Evolutionary conservation across 2,797 vertebrate genomes (phyloP), one percentile per base, ranked within the genome.

Genomic region (Pipistrellus pygmaeus): DNA sequence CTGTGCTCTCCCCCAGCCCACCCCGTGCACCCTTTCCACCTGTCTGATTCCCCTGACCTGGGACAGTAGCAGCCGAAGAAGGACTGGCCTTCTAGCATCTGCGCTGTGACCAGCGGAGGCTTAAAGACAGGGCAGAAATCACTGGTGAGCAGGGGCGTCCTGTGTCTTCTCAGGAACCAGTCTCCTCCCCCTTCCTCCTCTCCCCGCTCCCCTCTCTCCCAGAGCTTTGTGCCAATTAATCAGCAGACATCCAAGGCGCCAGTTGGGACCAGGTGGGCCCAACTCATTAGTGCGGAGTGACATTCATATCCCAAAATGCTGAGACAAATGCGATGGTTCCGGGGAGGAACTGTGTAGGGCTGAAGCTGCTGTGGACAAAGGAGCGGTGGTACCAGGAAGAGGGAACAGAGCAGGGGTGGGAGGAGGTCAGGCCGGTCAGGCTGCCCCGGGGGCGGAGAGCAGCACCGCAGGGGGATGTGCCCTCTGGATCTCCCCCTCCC

Each of bases 231-330:
- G 46, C 92, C 96, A 96, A 95, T 97, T 97, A 96, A 97, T 97
- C 96, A 96, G 93, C 90, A 95, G 92, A 85, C 92, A 84, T 86
- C 57, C 48, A 62, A 85, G 80, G 44, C 93, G 94, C 96, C 96
- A 92, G 96, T 95, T 96, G 96, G 95, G 96, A 96, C 90, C 85
- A 84, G 96, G 94, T 93, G 71, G 93, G 92, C 89, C 20, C 55
- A 84, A 89, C 90, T 96, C 97, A 97, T 96, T 96, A 97, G 94
- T 86, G 68, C 71, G 92, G 92, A 96, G 94, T 94, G 94, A 94
- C 88, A 96, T 96, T 96, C 94, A 95, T 93, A 86, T 84, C 12
- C 75, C 32, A 55, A 38, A n/a, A 23, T 21, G 77, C 46, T n/a
- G 85, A 86, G 76, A 89, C 85, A 94, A 83, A 88, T 38, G 81